A percentile compares a stretch with the other conserved stretches of the same genome.
phyloP scores from a whole-genome alignment of 2,113 vertebrate genomes.

The Abramis brama region DNA sequence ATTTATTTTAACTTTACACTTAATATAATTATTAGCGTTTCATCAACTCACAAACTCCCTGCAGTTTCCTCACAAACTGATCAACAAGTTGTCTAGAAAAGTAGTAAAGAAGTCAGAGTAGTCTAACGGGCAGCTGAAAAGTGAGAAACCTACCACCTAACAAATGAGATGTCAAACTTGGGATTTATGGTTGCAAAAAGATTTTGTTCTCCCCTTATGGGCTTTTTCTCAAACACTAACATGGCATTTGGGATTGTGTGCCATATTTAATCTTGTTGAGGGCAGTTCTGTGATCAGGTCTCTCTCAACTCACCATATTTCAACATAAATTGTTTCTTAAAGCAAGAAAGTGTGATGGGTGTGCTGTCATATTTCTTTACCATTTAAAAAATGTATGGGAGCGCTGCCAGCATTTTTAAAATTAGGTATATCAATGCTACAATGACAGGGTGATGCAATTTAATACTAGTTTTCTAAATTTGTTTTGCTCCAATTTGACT shows the following conservation, averaged over 20 bases:
- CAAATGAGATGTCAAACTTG: constrained; percentile 13
- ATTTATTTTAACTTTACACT: too few species aligned
- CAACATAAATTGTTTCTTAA: neutral
- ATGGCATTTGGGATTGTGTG: constrained; percentile 7
- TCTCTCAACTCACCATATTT: neutral
- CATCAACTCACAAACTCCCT: too few species aligned
- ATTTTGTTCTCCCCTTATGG: neutral
- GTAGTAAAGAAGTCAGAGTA: neutral
- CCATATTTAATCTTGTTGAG: neutral
- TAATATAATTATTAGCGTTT: too few species aligned
- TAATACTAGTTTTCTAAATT: neutral
- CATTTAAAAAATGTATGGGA: neutral
- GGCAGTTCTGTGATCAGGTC: constrained; percentile 1
- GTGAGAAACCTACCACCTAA: neutral
- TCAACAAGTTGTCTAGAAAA: neutral
- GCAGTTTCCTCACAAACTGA: too few species aligned
- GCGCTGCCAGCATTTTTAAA: neutral
- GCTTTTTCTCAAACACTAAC: constrained; percentile 15
- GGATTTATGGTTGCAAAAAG: constrained; percentile 6
- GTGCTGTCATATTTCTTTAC: neutral
- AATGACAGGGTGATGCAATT: neutral
- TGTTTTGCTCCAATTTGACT: neutral
- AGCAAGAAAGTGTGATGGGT: neutral
- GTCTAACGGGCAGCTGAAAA: neutral
- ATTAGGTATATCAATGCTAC: neutral